Percentiles rank a stretch among this genome's conserved stretches.
Conservation (phyloP, 2,888 invertebrate genomes). For the Agonum fuliginosum region DNA sequence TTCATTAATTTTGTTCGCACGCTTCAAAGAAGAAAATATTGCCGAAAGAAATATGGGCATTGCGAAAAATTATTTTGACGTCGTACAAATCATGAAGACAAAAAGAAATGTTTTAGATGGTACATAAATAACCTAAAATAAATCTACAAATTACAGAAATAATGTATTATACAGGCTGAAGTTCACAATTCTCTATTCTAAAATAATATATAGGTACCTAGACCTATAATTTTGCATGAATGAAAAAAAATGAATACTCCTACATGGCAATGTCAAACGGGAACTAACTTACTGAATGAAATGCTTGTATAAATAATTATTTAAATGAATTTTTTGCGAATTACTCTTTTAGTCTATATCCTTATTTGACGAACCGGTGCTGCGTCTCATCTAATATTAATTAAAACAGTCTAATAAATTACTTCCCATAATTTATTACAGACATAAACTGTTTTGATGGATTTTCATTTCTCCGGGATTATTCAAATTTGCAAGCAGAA, state of each 20-base stretch:
- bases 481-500: conserved; percentile 35
- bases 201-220: too few species aligned
- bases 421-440: conserved; percentile 45
- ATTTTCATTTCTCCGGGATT: conserved; percentile 54
- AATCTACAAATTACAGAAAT: too few species aligned
- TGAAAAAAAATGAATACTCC: conserved; percentile 7
- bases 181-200: too few species aligned
- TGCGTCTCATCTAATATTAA: conserved; percentile 45
- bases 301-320: conserved; percentile 27
- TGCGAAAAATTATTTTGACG: too few species aligned
- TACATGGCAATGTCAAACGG: neutral
- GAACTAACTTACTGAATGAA: conserved; percentile 8
- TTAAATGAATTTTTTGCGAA: conserved; percentile 27
- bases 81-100: too few species aligned
- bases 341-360: conserved; percentile 34
- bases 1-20: conserved; percentile 32
- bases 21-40: neutral
- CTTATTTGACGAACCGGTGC: conserved; percentile 48
- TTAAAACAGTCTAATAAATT: conserved; percentile 47
- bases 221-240: conserved; percentile 8
- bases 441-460: conserved; percentile 47
- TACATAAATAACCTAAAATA: too few species aligned
- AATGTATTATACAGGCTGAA: too few species aligned
- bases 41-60: neutral
- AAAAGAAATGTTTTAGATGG: too few species aligned